A percentile compares a stretch with the other conserved stretches of the same genome.
Evolutionary conservation across 35 echinoderm and acorn worm genomes (phyloP).

Genomic region (Ptychodera flava): DNA sequence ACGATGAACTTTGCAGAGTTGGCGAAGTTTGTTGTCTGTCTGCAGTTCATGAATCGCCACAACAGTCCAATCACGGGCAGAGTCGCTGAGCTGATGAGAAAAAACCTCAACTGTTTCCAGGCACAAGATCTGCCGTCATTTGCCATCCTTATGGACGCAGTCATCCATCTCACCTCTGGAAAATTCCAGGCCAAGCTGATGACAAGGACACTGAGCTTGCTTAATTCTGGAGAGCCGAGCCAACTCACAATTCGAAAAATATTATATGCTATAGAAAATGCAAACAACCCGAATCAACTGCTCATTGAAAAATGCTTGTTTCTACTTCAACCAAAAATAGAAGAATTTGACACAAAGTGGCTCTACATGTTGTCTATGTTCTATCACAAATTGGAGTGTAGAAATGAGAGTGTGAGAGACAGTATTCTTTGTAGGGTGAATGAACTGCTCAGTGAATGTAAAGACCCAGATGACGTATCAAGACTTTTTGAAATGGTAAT

Average conservation of each 20-base stretch:
- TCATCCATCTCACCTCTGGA: background rate
- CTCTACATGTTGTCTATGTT: background rate
- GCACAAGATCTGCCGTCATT: background rate
- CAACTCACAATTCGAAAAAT: background rate
- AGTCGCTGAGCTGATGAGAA: background rate
- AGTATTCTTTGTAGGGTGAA: background rate
- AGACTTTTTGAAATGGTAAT: background rate
- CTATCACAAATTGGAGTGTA: background rate
- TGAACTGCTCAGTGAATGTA: background rate
- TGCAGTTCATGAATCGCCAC: background rate
- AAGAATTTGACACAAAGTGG: background rate
- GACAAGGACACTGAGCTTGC: background rate
- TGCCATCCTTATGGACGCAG: background rate
- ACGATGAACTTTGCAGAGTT: background rate
- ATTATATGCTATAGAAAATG: background rate
- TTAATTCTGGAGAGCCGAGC: background rate
- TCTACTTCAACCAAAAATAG: background rate
- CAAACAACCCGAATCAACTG: background rate
- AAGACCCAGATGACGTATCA: background rate
- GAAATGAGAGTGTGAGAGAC: background rate
- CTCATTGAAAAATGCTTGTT: background rate
- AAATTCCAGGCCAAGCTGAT: background rate
- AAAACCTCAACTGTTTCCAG: background rate
- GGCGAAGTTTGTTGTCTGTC: background rate
- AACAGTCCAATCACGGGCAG: background rate